Base-by-base conservation (phyloP, 1,140 invertebrate genomes). In the Berghia stephanieae region DNA sequence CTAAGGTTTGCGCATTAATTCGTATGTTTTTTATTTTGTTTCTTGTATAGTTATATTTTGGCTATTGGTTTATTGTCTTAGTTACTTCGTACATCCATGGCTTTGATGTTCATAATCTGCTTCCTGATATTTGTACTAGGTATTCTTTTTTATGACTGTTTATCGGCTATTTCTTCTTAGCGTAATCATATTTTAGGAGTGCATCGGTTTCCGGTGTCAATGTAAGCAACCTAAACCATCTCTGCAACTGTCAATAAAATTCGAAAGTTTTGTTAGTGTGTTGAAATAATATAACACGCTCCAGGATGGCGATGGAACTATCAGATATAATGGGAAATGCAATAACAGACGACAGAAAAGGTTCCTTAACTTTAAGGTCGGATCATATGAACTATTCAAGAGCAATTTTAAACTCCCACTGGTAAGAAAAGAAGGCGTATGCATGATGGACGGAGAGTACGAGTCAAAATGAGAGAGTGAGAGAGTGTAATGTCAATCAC, bases 311-410 rank as follows among this genome's bases (percentile, higher is more conserved):
- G n/a, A n/a, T n/a, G n/a, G n/a, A n/a, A n/a, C n/a, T n/a, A 0
- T n/a, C 21, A 42, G 38, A 68, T 67, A 67, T 76, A 21, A 49
- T 44, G 24, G 63, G 43, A 18, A 42, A 21, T 42, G 6, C 10
- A 4, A 68, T 76, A 44, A 67, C 77, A 74, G 79, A 75, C 18
- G 87, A 88, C 70, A 78, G 84, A 75, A 88, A 87, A 79, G 88
- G 88, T 3, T 85, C 86, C 2, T 80, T 88, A 21, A 85, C 83
- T 68, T 78, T 89, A 36, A 78, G 87, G 38, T 86, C 86, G 44
- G 78, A 87, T 81, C 84, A 88, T 60, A 87, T 88, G 86, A 88
- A 89, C 77, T 89, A 89, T 83, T 85, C 85, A 60, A 80, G 87
- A 72, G 86, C 86, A 10, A 86, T 85, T 27, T 75, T 88, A 31